Conservation (phyloP, 2,888 invertebrate species). For the Mesorhabditis sp. region DNA sequence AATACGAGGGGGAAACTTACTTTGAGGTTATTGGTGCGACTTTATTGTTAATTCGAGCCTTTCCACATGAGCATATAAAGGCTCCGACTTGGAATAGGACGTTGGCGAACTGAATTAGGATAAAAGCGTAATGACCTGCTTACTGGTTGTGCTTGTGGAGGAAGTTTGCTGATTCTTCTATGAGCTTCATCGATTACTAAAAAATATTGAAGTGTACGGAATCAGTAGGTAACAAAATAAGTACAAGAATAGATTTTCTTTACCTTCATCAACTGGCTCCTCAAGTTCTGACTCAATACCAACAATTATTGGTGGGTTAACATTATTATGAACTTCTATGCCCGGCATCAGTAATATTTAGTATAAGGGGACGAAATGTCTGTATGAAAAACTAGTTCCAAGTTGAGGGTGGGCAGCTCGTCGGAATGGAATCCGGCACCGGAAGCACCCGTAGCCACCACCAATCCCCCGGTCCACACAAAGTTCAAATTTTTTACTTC, state of each 20-base stretch:
- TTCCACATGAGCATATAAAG: background rate
- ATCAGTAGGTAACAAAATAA: background rate
- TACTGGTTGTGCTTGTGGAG: background rate
- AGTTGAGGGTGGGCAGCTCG: too few species aligned
- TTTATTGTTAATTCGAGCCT: slow-evolving; percentile 18
- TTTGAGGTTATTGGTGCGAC: slow-evolving; percentile 36
- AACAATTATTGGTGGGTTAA: background rate
- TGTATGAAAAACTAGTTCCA: too few species aligned
- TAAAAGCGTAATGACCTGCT: background rate
- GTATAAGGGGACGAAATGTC: too few species aligned
- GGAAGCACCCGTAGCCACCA: too few species aligned
- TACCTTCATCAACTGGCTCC: background rate
- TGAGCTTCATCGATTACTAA: background rate
- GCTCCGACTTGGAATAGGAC: background rate
- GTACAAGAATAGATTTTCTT: too few species aligned
- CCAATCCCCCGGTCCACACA: too few species aligned
- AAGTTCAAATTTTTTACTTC: too few species aligned
- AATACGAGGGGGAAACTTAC: slow-evolving; percentile 15
- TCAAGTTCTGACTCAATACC: background rate
- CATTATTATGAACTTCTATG: too few species aligned
- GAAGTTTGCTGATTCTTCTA: slow-evolving; percentile 1
- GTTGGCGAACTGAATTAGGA: background rate
- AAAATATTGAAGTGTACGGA: background rate
- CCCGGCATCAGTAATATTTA: too few species aligned
- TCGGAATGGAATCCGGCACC: too few species aligned